Percentiles rank a stretch among this genome's conserved stretches.
phyloP scores from a whole-genome alignment of 2,888 invertebrate species.

The Caenorhabditis wallacei region DNA sequence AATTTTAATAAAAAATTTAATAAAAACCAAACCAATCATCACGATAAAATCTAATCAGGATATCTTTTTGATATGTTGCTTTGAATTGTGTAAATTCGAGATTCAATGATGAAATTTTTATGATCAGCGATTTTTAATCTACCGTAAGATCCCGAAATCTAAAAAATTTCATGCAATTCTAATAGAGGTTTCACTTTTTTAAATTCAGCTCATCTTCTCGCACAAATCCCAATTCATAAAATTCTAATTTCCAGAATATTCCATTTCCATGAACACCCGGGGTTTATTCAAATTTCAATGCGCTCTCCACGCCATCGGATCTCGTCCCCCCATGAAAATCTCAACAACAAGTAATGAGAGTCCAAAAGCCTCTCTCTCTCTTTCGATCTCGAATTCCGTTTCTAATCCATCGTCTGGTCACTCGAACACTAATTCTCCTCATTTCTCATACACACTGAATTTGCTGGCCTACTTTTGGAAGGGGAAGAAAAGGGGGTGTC shows the following conservation, averaged over 20 bases:
- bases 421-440: conserved; percentile 39
- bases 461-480: conserved; percentile 33
- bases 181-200: no score
- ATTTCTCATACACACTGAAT: conserved; percentile 3
- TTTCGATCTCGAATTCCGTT: conserved; percentile 60
- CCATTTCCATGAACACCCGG: not conserved
- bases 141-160: no score
- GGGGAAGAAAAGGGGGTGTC: conserved; percentile 10
- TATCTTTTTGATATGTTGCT: no score
- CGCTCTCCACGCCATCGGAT: conserved; percentile 31
- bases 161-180: no score
- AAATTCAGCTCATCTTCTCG: no score
- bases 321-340: conserved; percentile 6
- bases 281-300: conserved; percentile 32
- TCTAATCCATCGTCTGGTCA: conserved; percentile 62
- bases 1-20: no score
- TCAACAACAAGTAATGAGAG: conserved; percentile 6
- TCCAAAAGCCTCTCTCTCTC: conserved; percentile 19
- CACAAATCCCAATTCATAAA: not conserved
- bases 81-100: no score
- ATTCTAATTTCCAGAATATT: not conserved
- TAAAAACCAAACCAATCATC: no score
- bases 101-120: no score
- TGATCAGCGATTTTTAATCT: no score
- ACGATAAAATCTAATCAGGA: no score